Percentiles rank a stretch among this genome's conserved stretches.
These are phyloP conservation scores for Myrmecobius fasciatus DNA, from an alignment of 2,113 vertebrate genomes.

Conservation along the genomic window DNA sequence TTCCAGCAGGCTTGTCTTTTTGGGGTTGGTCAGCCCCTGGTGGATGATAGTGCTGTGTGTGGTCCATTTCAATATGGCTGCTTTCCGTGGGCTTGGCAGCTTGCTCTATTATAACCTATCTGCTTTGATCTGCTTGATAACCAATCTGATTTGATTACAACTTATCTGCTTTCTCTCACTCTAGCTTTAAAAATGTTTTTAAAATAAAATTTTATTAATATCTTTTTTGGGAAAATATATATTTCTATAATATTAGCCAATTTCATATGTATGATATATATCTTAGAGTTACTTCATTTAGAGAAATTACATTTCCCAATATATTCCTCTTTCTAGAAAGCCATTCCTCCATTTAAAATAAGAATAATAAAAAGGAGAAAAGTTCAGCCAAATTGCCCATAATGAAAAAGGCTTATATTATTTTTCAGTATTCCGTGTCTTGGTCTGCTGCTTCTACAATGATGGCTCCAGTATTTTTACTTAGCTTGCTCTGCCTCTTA, in stretches of 20 bases:
- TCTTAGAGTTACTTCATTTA: no score
- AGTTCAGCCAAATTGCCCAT: background rate
- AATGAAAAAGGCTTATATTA: background rate
- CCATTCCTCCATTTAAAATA: background rate
- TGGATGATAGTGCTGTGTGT: background rate
- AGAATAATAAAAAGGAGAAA: background rate
- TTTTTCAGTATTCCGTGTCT: background rate
- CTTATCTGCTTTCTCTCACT: background rate
- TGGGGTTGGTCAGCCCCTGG: background rate
- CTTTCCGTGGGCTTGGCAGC: background rate
- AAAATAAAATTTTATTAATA: background rate
- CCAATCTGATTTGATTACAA: background rate
- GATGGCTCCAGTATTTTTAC: background rate
- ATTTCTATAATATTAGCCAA: no score
- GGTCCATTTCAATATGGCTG: background rate
- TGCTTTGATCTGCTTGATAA: background rate
- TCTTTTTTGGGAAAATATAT: background rate
- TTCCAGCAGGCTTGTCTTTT: background rate
- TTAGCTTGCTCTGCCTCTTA: background rate
- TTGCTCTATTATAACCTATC: background rate
- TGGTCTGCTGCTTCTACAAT: background rate
- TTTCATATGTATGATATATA: no score
- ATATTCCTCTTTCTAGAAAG: background rate
- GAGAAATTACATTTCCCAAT: background rate
- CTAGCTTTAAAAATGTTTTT: background rate